These are phyloP conservation scores for Limenitis camilla DNA, from an alignment of 2,888 invertebrate genomes.

Conservation along the genomic window DNA sequence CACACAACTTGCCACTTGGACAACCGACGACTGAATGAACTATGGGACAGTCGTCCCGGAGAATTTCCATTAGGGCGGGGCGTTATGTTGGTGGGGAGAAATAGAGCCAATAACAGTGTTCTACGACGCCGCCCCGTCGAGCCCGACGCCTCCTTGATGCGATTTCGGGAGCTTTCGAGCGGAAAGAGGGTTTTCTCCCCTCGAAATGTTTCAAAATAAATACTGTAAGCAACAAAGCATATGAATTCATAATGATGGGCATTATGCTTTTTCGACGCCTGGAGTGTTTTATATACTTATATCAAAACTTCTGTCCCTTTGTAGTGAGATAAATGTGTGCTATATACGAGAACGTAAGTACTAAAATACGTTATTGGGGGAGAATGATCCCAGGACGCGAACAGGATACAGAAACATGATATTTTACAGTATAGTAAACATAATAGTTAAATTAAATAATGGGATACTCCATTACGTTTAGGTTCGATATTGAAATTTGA, in stretches of 20 bases:
- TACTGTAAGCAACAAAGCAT: constrained; percentile 72
- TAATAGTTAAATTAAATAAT: constrained; percentile 48
- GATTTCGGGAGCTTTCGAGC: constrained; percentile 68
- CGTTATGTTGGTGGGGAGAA: constrained; percentile 49
- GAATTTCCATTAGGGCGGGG: constrained; percentile 62
- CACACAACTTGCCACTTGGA: constrained; percentile 39
- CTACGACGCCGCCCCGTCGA: constrained; percentile 38
- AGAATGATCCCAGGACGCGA: constrained; percentile 56
- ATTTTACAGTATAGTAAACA: constrained; percentile 50
- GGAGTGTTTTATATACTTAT: constrained; percentile 71
- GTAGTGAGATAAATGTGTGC: constrained; percentile 55
- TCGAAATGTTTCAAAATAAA: constrained; percentile 69
- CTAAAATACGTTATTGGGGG: constrained; percentile 49
- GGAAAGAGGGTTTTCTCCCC: constrained; percentile 68
- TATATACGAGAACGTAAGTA: constrained; percentile 35
- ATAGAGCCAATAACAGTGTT: constrained; percentile 45
- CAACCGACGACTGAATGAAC: constrained; percentile 49
- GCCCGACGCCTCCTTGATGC: constrained; percentile 54
- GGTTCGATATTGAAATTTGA: no score
- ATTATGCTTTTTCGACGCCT: constrained; percentile 67
- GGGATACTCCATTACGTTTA: no score
- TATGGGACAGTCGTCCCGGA: constrained; percentile 34
- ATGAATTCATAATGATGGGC: constrained; percentile 73
- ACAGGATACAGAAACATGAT: constrained; percentile 60
- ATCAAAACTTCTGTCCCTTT: constrained; percentile 66